Base-by-base conservation (phyloP, 2,797 vertebrate genomes). In the Crenuchus spilurus region DNA sequence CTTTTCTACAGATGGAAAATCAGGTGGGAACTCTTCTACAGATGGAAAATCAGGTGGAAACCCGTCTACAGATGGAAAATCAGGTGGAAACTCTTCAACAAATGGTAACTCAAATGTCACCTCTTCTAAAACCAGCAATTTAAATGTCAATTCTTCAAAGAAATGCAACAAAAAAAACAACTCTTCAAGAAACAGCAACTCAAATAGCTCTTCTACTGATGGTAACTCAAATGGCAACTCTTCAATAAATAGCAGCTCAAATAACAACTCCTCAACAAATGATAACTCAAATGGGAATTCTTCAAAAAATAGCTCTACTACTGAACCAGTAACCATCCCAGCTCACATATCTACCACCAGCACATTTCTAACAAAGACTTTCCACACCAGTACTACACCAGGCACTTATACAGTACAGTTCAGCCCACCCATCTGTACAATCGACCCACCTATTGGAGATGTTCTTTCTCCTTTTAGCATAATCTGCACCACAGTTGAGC, bases 401-500 rank as follows among this genome's bases (percentile, higher is more conserved):
- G 37, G 11, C 49, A 20, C 4, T 52, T 35, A 13, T 11, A n/a
- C 49, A 14, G 18, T 6, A 26, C 22, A 28, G 4, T 10, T n/a
- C 14, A 1, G 0, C 3, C 24, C 30, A 18, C 26, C 14, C 51
- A 9, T 13, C 1, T 98, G 97, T 33, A 75, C 58, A 5, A 83
- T 95, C 63, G 74, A 78, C 8, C 97, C 95, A 0, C 1, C 24
- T 0, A 84, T 87, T 72, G 97, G 95, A 55, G 92, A 94, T 0
- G 81, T 94, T n/a, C 88, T 97, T 6, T 93, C 92, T 9, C 80
- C 84, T 0, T 98, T 97, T 80, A 60, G 80, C 28, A 85, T 96
- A 71, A 90, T 82, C 79, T 99, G 97, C 79, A 67, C 72, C 0
- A 0, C 79, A 14, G 73, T 69, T 41, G 65, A 79, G 2, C 49